phyloP scores from a whole-genome alignment of 2,113 vertebrate species.

The Tautogolabrus adspersus region DNA sequence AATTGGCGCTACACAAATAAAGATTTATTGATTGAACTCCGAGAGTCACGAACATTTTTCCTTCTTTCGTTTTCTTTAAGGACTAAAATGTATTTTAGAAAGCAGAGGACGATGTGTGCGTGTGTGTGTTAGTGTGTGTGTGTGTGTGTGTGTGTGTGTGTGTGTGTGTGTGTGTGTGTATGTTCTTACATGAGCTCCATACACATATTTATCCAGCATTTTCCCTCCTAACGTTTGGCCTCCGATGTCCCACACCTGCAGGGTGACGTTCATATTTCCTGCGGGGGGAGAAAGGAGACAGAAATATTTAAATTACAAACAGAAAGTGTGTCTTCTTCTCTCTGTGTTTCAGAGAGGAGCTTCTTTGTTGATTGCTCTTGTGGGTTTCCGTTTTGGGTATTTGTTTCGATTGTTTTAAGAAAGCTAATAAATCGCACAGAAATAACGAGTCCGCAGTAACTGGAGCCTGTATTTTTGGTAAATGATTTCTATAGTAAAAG shows the following conservation, averaged over 20 bases:
- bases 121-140: no score
- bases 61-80: no score
- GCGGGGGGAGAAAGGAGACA: conserved; percentile 64
- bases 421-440: conserved; percentile 42
- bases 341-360: no score
- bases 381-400: conserved; percentile 29
- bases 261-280: conserved; percentile 97
- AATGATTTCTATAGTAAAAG: conserved; percentile 61
- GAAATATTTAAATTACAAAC: not conserved
- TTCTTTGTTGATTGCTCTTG: no score
- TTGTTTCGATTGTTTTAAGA: conserved; percentile 54
- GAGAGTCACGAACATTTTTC: no score
- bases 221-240: conserved; percentile 98
- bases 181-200: conserved; percentile 90
- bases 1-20: no score
- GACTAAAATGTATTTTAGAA: no score
- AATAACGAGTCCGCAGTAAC: conserved; percentile 51
- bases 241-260: conserved; percentile 99
- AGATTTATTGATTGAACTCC: no score
- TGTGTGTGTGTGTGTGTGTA: not conserved
- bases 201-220: conserved; percentile 99
- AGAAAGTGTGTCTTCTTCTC: not conserved
- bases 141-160: no score
- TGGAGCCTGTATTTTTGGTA: conserved; percentile 42
- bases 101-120: no score